Base-by-base conservation (phyloP, 2,888 invertebrate species). In the Silvanus unidentatus region DNA sequence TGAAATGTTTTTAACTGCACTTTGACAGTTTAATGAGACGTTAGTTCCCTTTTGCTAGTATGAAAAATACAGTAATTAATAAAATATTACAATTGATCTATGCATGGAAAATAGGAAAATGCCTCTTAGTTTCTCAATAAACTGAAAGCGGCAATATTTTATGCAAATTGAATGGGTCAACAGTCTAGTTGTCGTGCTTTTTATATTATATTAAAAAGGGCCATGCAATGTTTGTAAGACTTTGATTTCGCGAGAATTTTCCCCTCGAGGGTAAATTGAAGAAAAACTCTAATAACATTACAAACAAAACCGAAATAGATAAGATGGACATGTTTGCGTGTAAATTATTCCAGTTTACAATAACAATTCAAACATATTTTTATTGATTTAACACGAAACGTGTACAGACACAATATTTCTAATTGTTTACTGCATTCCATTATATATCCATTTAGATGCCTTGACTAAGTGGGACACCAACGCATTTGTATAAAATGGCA, bases 401-500 rank as follows among this genome's bases (percentile, higher is more conserved):
- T 22, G 22, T 22, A 5, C 8, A 8, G 3, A 22, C 22, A n/a
- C 32, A n/a, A 32, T 12, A 32, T 12, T 32, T 32, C 3, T 12
- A 32, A 32, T 32, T 32, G 32, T 22, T 22, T 22, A 22, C 8
- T 22, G 8, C 22, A 27, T 13, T 36, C n/a, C n/a, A n/a, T n/a
- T 10, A 15, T 4, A 12, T 42, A 43, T 40, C 13, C 13, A 47
- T 48, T 30, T 43, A 51, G 51, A 56, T 58, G 55, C 42, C 48
- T 27, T 58, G 50, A 54, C 39, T 39, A 50, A 46, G 5, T 28
- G 5, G 6, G 37, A 10, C 16, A 15, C 12, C 37, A 37, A 32
- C 32, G 6, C 10, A 37, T 37, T 8, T 14, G 9, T 15, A 22
- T 27, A 53, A 46, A 38, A 73, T 73, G 72, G 71, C 71, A 29